Conservation (phyloP, 2,113 vertebrate genomes). For the Lophura nycthemera region DNA sequence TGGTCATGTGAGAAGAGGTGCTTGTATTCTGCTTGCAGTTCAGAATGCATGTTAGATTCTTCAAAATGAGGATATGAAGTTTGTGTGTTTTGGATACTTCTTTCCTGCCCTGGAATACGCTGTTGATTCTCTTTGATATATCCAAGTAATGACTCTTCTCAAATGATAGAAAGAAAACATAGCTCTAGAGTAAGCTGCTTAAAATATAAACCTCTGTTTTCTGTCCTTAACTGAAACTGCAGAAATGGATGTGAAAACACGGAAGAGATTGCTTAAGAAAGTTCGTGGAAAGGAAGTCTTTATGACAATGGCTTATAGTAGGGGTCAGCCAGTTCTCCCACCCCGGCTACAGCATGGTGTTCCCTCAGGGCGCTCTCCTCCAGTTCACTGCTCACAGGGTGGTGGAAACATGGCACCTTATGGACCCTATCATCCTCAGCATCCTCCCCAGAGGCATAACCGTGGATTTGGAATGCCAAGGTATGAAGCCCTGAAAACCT, state of each 20-base stretch:
- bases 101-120: neutral
- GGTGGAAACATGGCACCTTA: constrained; percentile 67
- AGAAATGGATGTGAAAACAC: constrained; percentile 83
- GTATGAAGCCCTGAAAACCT: constrained; percentile 64
- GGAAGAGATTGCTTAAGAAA: constrained; percentile 89
- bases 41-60: neutral
- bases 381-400: constrained; percentile 59
- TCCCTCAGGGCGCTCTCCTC: constrained; percentile 64
- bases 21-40: neutral
- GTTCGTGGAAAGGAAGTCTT: constrained; percentile 87
- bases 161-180: neutral
- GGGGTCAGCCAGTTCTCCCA: constrained; percentile 75
- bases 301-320: constrained; percentile 81
- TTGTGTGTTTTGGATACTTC: neutral
- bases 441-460: constrained; percentile 72
- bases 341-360: constrained; percentile 84
- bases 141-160: neutral
- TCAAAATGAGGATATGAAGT: neutral
- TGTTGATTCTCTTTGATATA: rapidly evolving
- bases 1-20: neutral
- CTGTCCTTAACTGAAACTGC: constrained; percentile 8
- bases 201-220: neutral
- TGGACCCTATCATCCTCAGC: constrained; percentile 78
- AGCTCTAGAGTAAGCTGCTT: neutral
- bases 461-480: constrained; percentile 83